Percentiles rank a stretch among this genome's conserved stretches.
Conservation (phyloP, 2,797 vertebrate genomes). For the Oryzias dopingdopingensis region DNA sequence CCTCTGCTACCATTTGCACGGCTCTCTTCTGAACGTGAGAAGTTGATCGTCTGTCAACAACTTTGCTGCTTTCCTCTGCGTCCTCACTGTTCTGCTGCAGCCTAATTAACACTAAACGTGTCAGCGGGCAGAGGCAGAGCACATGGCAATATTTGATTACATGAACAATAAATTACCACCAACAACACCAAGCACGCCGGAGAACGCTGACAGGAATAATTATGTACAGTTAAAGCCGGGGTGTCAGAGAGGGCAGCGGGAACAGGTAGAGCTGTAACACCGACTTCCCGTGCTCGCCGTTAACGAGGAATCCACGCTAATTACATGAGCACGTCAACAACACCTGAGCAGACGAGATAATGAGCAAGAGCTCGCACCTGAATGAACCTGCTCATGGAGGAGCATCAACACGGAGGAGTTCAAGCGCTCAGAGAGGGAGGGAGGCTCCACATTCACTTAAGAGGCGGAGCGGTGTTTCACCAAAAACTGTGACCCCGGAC, state of each 20-base stretch:
- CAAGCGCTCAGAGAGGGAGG: too few species aligned
- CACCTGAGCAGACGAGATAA: slow-evolving; percentile 48
- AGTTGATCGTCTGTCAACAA: slow-evolving; percentile 82
- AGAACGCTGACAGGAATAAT: slow-evolving; percentile 69
- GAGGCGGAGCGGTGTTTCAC: too few species aligned
- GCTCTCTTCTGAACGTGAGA: slow-evolving; percentile 64
- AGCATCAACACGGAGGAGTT: neutral
- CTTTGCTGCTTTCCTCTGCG: slow-evolving; percentile 64
- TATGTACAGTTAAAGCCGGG: slow-evolving; percentile 69
- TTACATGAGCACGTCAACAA: slow-evolving; percentile 48
- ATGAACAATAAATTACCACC: slow-evolving; percentile 82
- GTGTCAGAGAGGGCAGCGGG: slow-evolving; percentile 43
- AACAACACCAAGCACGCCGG: slow-evolving; percentile 71
- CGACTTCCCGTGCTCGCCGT: slow-evolving; percentile 7
- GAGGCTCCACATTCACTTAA: too few species aligned
- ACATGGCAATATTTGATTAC: slow-evolving; percentile 79
- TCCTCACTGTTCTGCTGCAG: slow-evolving; percentile 64
- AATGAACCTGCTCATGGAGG: slow-evolving; percentile 4
- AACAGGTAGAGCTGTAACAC: slow-evolving; percentile 51
- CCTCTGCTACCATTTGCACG: slow-evolving; percentile 63
- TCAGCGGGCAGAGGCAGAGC: slow-evolving; percentile 67
- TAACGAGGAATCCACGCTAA: slow-evolving; percentile 43
- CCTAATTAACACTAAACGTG: slow-evolving; percentile 79
- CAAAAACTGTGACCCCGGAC: too few species aligned
- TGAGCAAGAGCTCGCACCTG: slow-evolving; percentile 5